These are phyloP conservation scores for Sphenopsis melanotis DNA, from an alignment of 2,797 vertebrate species.

Conservation along the genomic window DNA sequence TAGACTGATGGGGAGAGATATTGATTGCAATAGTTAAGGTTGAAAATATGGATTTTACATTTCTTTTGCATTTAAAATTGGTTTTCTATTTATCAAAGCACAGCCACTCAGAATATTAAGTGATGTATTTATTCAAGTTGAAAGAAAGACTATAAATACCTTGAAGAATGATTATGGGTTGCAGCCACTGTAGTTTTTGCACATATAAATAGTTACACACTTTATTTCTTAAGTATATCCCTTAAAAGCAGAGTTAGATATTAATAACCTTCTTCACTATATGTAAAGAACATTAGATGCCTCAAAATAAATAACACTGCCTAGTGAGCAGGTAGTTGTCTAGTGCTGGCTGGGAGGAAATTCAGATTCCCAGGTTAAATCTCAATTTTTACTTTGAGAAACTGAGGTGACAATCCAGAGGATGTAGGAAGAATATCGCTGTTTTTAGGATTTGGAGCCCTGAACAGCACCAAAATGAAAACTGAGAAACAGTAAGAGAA, in stretches of 20 bases:
- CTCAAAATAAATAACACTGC: not conserved
- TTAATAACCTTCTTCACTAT: not conserved
- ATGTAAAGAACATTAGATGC: not conserved
- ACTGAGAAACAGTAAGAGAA: not conserved
- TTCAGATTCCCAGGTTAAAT: not conserved
- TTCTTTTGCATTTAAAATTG: slow-evolving; percentile 14
- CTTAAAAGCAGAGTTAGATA: not conserved
- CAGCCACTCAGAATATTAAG: not conserved
- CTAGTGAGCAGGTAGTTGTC: not conserved
- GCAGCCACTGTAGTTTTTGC: not conserved
- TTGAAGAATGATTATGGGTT: not conserved
- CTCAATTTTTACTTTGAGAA: not conserved
- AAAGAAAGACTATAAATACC: not conserved
- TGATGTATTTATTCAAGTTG: not conserved
- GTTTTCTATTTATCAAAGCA: slow-evolving; percentile 17
- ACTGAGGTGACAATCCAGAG: not conserved
- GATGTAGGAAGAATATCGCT: not conserved
- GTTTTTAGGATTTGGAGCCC: not conserved
- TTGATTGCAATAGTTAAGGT: not conserved
- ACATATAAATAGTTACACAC: not conserved
- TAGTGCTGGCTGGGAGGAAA: not conserved
- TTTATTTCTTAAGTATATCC: not conserved
- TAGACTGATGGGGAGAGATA: not conserved
- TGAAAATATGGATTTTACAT: slow-evolving; percentile 4
- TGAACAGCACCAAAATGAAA: not conserved